These are phyloP conservation scores for Itoplectis maculator DNA, from an alignment of 2,888 invertebrate species.

Conservation along the genomic window DNA sequence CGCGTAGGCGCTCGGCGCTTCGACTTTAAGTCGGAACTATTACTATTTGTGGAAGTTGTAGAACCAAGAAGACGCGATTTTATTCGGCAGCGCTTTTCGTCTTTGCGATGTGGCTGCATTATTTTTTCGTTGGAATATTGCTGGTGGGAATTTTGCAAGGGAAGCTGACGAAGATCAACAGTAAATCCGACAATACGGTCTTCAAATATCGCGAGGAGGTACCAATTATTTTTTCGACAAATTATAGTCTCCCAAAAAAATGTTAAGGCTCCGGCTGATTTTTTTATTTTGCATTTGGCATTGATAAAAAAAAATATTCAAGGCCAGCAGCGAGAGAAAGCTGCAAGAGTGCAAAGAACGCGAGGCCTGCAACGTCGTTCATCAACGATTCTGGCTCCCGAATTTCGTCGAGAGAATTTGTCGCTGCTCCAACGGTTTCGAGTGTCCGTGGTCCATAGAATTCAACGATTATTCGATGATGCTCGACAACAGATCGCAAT, in stretches of 20 bases:
- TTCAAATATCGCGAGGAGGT: constrained; percentile 79
- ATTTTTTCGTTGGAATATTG: constrained; percentile 54
- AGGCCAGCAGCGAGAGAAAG: constrained; percentile 88
- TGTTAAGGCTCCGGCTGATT: too few species aligned
- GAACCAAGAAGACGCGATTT: not conserved
- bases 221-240: constrained; percentile 60
- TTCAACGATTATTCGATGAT: constrained; percentile 83
- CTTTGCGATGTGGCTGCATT: constrained; percentile 54
- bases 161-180: constrained; percentile 76
- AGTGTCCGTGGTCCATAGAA: constrained; percentile 85
- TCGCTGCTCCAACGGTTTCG: constrained; percentile 86
- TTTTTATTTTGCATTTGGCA: constrained; percentile 10
- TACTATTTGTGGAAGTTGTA: constrained; percentile 26
- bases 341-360: constrained; percentile 85
- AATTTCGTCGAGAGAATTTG: constrained; percentile 87
- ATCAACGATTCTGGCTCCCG: constrained; percentile 87
- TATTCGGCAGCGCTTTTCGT: not conserved
- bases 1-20: constrained; percentile 61
- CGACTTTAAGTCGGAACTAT: constrained; percentile 48
- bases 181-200: constrained; percentile 76
- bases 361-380: constrained; percentile 86
- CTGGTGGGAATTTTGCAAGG: constrained; percentile 58
- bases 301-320: constrained; percentile 9
- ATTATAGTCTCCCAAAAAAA: too few species aligned
- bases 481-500: constrained; percentile 87